Conservation (phyloP, 1,140 invertebrate genomes). For the Holcopasites calliopsidis region DNA sequence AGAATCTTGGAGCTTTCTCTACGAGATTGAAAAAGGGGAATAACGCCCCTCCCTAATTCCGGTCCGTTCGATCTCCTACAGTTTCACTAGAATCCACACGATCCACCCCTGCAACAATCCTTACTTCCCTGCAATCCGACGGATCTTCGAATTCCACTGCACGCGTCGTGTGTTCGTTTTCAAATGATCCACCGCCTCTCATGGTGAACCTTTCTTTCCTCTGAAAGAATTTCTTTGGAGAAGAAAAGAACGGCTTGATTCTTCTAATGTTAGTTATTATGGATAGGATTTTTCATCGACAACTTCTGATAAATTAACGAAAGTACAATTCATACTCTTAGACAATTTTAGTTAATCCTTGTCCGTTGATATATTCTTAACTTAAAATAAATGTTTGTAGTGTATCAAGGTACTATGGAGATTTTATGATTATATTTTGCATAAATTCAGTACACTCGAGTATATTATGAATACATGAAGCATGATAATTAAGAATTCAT, state of each 20-base stretch:
- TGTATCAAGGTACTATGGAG: no score
- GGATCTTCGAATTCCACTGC: not conserved
- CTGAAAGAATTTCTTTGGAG: not conserved
- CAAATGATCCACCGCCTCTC: not conserved
- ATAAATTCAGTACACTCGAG: no score
- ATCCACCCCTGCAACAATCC: not conserved
- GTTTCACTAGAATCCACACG: not conserved
- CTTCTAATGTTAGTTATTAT: not conserved
- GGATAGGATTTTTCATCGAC: not conserved
- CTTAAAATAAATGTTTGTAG: no score
- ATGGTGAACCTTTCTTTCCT: not conserved
- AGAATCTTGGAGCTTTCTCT: not conserved
- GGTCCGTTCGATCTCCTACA: not conserved
- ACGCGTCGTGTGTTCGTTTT: not conserved
- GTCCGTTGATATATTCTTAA: no score
- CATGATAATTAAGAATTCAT: no score
- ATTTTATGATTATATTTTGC: no score
- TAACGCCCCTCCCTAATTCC: slow-evolving; percentile 7
- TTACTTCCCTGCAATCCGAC: not conserved
- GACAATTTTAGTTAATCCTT: no score
- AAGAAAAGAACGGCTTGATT: not conserved
- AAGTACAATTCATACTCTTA: no score
- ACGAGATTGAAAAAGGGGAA: slow-evolving; percentile 29
- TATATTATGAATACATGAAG: no score
- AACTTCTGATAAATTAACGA: no score